phyloP scores from a whole-genome alignment of 2,888 invertebrate genomes.

The Microctonus hyperodae region DNA sequence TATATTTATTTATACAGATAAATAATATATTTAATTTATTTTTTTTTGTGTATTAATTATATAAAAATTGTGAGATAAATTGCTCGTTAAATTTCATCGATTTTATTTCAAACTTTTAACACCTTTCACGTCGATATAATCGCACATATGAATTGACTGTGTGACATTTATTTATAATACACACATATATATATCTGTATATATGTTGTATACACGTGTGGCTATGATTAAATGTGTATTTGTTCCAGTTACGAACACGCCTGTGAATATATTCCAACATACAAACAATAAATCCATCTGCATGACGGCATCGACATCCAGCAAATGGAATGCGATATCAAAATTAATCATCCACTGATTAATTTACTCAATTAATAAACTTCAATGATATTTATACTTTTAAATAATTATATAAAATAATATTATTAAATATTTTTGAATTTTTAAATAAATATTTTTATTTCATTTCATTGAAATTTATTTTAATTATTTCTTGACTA shows the following conservation, averaged over 20 bases:
- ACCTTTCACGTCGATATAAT: no score
- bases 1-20: no score
- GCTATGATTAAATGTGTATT: background rate
- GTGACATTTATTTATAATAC: no score
- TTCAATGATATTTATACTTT: background rate
- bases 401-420: background rate
- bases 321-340: slow-evolving; percentile 6
- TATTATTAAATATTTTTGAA: no score
- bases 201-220: background rate
- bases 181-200: background rate
- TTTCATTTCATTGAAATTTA: no score
- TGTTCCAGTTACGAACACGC: background rate
- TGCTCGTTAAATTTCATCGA: no score
- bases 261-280: background rate
- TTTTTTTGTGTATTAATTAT: no score
- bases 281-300: slow-evolving; percentile 15
- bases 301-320: slow-evolving; percentile 8
- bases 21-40: no score
- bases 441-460: no score
- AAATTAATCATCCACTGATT: slow-evolving; percentile 5
- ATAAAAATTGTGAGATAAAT: no score
- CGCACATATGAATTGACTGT: no score
- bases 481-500: background rate
- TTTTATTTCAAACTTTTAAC: no score
- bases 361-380: background rate